Conservation (phyloP, 2,797 vertebrate species). For the Erethizon dorsatum region DNA sequence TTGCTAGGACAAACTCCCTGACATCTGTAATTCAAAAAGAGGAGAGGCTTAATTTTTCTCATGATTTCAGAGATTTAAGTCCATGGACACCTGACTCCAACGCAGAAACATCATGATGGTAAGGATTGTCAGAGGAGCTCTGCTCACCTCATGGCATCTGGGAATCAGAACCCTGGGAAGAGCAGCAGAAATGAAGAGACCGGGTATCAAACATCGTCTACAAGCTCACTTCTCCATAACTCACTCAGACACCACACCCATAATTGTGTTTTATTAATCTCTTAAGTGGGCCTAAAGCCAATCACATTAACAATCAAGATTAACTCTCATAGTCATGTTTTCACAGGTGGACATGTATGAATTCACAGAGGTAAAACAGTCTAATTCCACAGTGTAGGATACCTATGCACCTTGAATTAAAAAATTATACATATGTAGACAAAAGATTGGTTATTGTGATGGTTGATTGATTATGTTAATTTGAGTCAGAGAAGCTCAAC, state of each 20-base stretch:
- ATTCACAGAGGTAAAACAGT: not conserved
- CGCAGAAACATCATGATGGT: not conserved
- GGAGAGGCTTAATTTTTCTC: not conserved
- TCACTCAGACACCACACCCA: not conserved
- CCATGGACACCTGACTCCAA: not conserved
- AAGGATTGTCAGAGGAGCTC: not conserved
- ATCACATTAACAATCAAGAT: not conserved
- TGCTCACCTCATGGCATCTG: not conserved
- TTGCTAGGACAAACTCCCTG: not conserved
- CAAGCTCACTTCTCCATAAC: not conserved
- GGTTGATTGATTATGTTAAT: too few species aligned
- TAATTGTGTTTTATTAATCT: not conserved
- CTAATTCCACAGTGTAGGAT: not conserved
- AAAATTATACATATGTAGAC: not conserved
- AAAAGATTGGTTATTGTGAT: not conserved
- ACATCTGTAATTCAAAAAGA: not conserved
- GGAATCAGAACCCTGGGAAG: not conserved
- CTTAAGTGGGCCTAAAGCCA: not conserved
- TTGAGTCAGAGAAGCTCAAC: too few species aligned
- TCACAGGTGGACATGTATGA: not conserved
- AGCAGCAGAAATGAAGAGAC: not conserved
- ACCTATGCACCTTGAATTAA: not conserved
- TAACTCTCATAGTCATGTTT: not conserved
- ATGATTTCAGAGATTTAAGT: not conserved
- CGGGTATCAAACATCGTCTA: rapidly evolving